phyloP scores from a whole-genome alignment of 2,113 vertebrate genomes.

The Rhagologus leucostigma region DNA sequence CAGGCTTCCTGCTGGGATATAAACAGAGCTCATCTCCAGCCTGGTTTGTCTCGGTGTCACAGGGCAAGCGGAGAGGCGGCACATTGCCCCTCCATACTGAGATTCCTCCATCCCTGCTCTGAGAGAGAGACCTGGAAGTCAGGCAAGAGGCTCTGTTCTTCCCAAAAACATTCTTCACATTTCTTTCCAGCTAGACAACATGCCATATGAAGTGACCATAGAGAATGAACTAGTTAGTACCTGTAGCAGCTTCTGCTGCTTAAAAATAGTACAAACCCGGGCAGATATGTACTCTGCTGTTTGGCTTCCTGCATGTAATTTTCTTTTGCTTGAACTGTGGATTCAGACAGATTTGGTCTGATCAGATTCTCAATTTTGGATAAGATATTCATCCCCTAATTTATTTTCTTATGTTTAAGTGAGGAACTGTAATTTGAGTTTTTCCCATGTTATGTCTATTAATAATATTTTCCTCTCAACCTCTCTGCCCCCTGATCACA shows the following conservation, averaged over 20 bases:
- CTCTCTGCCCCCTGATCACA: not conserved
- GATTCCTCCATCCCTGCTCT: not conserved
- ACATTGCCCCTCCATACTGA: fast-evolving
- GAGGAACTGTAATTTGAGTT: not conserved
- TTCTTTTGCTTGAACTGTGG: not conserved
- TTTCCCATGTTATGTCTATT: not conserved
- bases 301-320: not conserved
- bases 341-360: not conserved
- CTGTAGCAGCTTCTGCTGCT: not conserved
- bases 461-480: not conserved
- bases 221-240: not conserved
- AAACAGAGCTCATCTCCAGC: not conserved
- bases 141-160: not conserved
- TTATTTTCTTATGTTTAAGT: not conserved
- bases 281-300: not conserved
- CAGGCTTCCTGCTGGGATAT: not conserved
- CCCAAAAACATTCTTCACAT: not conserved
- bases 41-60: not conserved
- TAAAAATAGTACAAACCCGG: not conserved
- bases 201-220: fast-evolving
- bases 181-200: not conserved
- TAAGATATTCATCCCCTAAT: not conserved
- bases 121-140: not conserved
- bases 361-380: not conserved
- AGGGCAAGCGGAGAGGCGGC: fast-evolving